Percentiles rank a stretch among this genome's conserved stretches.
These are phyloP conservation scores for Aspidiotus destructor DNA, from an alignment of 2,888 invertebrate species.

Conservation along the genomic window DNA sequence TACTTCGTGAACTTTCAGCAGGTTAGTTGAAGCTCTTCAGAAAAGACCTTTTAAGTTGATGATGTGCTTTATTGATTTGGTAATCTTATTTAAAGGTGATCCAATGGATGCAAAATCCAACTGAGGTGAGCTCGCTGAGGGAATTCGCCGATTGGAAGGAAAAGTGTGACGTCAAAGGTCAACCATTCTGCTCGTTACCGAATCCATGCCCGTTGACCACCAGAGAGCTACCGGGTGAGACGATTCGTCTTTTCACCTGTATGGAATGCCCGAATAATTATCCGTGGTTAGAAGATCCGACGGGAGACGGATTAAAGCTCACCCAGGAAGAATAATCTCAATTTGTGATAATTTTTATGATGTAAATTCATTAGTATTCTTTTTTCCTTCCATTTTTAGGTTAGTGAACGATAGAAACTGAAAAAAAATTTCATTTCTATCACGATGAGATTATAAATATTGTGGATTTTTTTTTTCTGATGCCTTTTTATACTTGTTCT, in stretches of 20 bases:
- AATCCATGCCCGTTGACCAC: conserved; percentile 84
- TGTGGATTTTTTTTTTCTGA: background rate
- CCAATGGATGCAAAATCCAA: conserved; percentile 94
- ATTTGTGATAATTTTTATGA: conserved; percentile 12
- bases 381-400: background rate
- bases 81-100: conserved; percentile 55
- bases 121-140: conserved; percentile 70
- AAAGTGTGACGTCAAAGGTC: conserved; percentile 87
- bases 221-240: conserved; percentile 83
- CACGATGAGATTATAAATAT: conserved; percentile 7
- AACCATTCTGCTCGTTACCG: conserved; percentile 83
- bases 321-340: conserved; percentile 10
- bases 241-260: conserved; percentile 83
- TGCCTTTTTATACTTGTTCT: background rate
- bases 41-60: background rate
- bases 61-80: background rate
- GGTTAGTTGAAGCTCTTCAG: conserved; percentile 40
- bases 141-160: conserved; percentile 95
- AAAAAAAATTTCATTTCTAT: conserved; percentile 4
- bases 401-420: background rate
- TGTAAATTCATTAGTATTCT: background rate
- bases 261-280: conserved; percentile 94
- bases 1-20: conserved; percentile 84
- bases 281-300: conserved; percentile 89
- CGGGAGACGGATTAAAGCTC: conserved; percentile 69